Evolutionary conservation across 2,797 vertebrate genomes (phyloP).

Genomic region (Austrolebias charrua): DNA sequence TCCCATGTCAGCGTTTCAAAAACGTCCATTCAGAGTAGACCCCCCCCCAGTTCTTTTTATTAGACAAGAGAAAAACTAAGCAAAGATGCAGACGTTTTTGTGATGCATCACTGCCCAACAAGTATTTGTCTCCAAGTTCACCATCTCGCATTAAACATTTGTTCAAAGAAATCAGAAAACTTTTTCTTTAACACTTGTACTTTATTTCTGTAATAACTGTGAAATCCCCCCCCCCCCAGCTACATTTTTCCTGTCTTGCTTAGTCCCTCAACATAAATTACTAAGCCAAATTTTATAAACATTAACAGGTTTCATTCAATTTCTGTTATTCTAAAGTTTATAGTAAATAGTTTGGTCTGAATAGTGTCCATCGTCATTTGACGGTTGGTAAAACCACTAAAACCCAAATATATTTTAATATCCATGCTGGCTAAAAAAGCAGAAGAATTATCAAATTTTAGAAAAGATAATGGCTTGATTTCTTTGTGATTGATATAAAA

Average conservation of each 20-base stretch:
- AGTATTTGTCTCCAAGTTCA: constrained; percentile 74
- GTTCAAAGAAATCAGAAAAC: constrained; percentile 41
- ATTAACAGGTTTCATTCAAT: not conserved
- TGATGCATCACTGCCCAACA: constrained; percentile 68
- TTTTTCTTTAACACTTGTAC: not conserved
- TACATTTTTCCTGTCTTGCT: not conserved
- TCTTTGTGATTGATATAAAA: not conserved
- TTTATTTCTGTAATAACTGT: no score
- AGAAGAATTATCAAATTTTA: not conserved
- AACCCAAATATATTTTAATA: not conserved
- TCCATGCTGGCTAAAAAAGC: not conserved
- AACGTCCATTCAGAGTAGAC: constrained; percentile 56
- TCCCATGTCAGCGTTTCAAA: constrained; percentile 51
- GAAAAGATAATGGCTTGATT: no score
- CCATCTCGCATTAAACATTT: constrained; percentile 70
- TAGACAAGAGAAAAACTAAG: constrained; percentile 55
- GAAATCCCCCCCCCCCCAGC: no score
- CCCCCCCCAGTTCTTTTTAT: constrained; percentile 46
- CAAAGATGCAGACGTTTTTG: constrained; percentile 68
- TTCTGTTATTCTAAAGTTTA: not conserved
- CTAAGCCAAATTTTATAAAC: constrained; percentile 1
- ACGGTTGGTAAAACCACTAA: not conserved
- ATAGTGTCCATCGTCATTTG: not conserved
- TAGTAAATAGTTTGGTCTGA: not conserved
- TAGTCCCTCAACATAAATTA: not conserved